phyloP scores from a whole-genome alignment of 2,888 invertebrate genomes.

The Sinodicranocentrus sp. region DNA sequence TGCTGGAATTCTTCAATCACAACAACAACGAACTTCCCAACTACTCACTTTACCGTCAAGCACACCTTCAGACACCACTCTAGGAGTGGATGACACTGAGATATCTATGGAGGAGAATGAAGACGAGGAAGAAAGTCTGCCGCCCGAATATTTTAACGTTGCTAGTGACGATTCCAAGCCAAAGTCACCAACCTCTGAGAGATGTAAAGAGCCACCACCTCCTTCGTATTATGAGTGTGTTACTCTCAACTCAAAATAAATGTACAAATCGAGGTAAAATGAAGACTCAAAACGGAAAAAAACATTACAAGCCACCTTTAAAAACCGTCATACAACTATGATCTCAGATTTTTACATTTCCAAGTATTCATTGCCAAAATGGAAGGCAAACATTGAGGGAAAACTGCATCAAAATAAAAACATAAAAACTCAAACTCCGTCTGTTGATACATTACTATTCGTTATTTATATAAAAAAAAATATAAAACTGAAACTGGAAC shows the following conservation, averaged over 20 bases:
- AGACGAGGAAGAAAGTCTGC: slow-evolving; percentile 22
- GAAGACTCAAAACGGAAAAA: slow-evolving; percentile 8
- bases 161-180: neutral
- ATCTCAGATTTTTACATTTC: slow-evolving; percentile 13
- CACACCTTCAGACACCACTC: neutral
- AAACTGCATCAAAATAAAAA: slow-evolving; percentile 15
- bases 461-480: slow-evolving; percentile 11
- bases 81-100: neutral
- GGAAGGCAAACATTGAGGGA: slow-evolving; percentile 24
- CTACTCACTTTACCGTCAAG: neutral
- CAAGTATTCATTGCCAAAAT: slow-evolving; percentile 46
- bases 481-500: slow-evolving; percentile 46
- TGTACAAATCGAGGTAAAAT: slow-evolving; percentile 4
- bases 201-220: slow-evolving; percentile 49
- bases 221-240: slow-evolving; percentile 70
- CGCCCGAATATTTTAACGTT: slow-evolving; percentile 64
- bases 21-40: too few species aligned
- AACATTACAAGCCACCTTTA: slow-evolving; percentile 1
- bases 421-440: slow-evolving; percentile 59
- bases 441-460: slow-evolving; percentile 29
- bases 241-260: slow-evolving; percentile 14
- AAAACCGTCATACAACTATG: neutral
- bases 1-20: neutral
- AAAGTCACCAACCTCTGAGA: neutral
- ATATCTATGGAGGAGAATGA: slow-evolving; percentile 20